phyloP scores from a whole-genome alignment of 2,797 vertebrate genomes.

The Sternotherus odoratus region DNA sequence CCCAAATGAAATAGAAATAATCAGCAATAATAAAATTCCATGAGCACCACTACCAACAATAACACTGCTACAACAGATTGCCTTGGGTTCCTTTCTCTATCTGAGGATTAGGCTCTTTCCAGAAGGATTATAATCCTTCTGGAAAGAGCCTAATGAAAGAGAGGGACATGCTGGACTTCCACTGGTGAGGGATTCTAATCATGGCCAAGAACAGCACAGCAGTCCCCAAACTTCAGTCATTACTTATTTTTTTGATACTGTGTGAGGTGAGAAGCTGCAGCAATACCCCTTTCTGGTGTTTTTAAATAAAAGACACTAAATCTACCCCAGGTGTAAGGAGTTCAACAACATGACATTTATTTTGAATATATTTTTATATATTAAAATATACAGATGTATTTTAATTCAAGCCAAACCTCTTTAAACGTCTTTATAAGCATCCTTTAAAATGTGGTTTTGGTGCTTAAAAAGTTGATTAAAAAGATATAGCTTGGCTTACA shows the following conservation, averaged over 20 bases:
- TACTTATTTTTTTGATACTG: background rate
- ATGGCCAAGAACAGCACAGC: background rate
- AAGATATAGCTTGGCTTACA: constrained; percentile 38
- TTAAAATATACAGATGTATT: background rate
- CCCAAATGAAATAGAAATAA: background rate
- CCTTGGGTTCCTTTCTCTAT: background rate
- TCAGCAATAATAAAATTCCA: background rate
- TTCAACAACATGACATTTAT: rapidly evolving
- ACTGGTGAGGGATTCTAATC: background rate
- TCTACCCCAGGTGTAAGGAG: rapidly evolving
- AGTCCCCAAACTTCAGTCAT: rapidly evolving
- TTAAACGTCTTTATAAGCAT: background rate
- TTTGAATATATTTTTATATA: background rate
- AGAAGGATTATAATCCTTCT: background rate
- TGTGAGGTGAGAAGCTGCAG: background rate
- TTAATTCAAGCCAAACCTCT: background rate
- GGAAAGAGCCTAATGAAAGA: too few species aligned
- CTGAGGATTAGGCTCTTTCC: background rate
- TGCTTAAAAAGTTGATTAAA: background rate
- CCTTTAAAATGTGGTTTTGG: background rate
- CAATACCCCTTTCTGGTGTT: background rate
- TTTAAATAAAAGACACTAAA: too few species aligned
- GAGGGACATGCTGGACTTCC: background rate
- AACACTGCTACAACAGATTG: background rate
- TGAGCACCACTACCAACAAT: background rate